These are phyloP conservation scores for Xestoiulus laeticollis DNA, from an alignment of 2,888 invertebrate genomes.

Conservation along the genomic window DNA sequence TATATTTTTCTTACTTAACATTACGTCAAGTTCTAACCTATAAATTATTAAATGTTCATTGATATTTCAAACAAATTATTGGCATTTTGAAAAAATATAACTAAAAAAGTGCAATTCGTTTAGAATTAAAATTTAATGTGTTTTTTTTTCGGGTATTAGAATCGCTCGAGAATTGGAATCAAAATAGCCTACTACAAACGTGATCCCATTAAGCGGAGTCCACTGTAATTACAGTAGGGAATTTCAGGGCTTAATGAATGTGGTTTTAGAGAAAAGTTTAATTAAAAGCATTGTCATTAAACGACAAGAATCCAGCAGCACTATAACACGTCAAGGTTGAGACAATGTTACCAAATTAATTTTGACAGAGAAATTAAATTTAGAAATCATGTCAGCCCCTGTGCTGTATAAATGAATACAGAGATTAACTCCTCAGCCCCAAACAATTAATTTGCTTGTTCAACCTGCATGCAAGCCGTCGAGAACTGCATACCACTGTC, in stretches of 20 bases:
- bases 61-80: neutral
- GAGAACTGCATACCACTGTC: neutral
- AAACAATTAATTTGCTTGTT: neutral
- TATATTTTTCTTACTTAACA: neutral
- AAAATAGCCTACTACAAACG: too few species aligned
- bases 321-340: neutral
- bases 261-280: neutral
- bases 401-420: neutral
- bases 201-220: too few species aligned
- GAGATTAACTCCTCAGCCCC: conserved; percentile 10
- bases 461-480: neutral
- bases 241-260: too few species aligned
- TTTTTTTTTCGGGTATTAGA: too few species aligned
- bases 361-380: neutral
- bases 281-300: neutral
- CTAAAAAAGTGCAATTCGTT: too few species aligned
- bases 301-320: neutral
- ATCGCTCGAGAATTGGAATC: too few species aligned
- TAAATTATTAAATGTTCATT: too few species aligned
- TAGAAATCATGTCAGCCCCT: neutral
- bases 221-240: too few species aligned
- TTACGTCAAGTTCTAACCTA: neutral
- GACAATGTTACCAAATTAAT: neutral
- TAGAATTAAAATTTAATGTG: too few species aligned
- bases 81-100: too few species aligned